These are phyloP conservation scores for Enteromius afrohamiltoni DNA, from an alignment of 2,797 vertebrate genomes.

Conservation along the genomic window DNA sequence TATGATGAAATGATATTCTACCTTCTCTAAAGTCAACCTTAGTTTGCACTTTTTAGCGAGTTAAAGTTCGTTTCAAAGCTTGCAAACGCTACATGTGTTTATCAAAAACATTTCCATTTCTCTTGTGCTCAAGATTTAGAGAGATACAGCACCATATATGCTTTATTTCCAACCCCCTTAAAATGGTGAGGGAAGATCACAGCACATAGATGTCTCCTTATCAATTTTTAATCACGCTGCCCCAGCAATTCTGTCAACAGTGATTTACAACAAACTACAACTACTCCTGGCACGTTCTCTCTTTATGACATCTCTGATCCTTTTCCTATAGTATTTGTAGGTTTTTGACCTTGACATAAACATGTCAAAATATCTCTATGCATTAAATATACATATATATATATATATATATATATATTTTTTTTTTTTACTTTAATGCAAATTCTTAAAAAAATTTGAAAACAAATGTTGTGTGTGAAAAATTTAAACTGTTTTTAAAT, in stretches of 20 bases:
- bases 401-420: too few species aligned
- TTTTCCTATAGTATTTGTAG: not conserved
- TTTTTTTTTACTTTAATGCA: not conserved
- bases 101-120: not conserved
- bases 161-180: constrained; percentile 67
- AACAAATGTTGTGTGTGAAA: not conserved
- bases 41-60: not conserved
- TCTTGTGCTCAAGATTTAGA: not conserved
- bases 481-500: not conserved
- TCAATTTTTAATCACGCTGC: constrained; percentile 86
- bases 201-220: constrained; percentile 76
- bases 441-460: not conserved
- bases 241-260: constrained; percentile 77
- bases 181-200: constrained; percentile 81
- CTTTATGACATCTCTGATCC: constrained; percentile 56
- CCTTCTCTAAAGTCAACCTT: not conserved
- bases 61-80: not conserved
- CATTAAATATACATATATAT: not conserved
- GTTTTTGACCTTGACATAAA: constrained; percentile 35
- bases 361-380: constrained; percentile 6
- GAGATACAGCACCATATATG: constrained; percentile 14
- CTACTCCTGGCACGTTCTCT: constrained; percentile 75
- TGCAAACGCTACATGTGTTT: not conserved
- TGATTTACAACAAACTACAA: constrained; percentile 80
- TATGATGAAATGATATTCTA: not conserved